Base-by-base conservation (phyloP, 2,113 vertebrate genomes). In the Sinocyclocheilus anshuiensis region DNA sequence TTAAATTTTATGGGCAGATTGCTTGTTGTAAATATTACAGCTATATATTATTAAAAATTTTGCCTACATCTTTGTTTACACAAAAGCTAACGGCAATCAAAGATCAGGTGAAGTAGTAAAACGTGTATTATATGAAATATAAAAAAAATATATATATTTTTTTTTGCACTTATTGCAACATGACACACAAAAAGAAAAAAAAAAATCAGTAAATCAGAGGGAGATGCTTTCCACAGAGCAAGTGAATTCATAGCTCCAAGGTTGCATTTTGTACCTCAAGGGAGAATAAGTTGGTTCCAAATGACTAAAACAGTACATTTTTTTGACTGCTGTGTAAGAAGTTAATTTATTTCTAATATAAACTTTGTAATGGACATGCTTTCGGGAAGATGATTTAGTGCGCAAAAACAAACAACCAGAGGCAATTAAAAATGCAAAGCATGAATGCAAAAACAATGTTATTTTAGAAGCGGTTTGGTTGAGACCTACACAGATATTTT, bases 331-430 rank as follows among this genome's bases (percentile, higher is more conserved):
- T 61, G 50, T 75, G 61, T 87, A 83, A 39, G 48, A 86, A 84
- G 57, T 57, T 57, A 84, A 86, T 88, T 84, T 88, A 84, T 84
- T 86, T 84, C 75, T 55, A 77, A 26, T 55, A 29, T 86, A 81
- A 77, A 76, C 13, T 10, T 50, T 76, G 12, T 24, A 72, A 65
- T 33, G 74, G 67, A 81, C 24, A 59, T 72, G 59, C 10, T 50
- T 24, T 75, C 63, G 13, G 39, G 53, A 74, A 42, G 7, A 24
- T 42, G 10, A 69, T 48, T 59, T 57, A 39, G 8, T 36, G 26
- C 42, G 24, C 16, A 71, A 75, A 86, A 45, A 78, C 16, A 39
- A 77, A 36, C 24, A 29, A 84, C 18, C 22, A 33, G 65, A 61
- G 59, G n/a, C 2, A 26, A 24, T 61, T 10, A 18, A 22, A n/a